These are phyloP conservation scores for Diadophis punctatus DNA, from an alignment of 2,113 vertebrate species.

Conservation along the genomic window DNA sequence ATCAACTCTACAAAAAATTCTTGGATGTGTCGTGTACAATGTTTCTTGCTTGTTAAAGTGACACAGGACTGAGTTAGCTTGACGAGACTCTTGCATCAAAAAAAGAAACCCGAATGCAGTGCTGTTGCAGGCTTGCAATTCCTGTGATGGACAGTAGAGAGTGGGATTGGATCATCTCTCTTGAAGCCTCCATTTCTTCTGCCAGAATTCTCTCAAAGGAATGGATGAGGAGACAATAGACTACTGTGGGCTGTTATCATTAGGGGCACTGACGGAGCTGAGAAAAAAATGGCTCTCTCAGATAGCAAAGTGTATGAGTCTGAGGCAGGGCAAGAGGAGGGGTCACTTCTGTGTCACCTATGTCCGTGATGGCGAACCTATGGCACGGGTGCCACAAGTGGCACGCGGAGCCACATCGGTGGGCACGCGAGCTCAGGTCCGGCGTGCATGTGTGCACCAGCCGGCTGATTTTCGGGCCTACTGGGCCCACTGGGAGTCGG, in stretches of 20 bases:
- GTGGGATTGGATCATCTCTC: background rate
- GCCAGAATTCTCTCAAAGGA: background rate
- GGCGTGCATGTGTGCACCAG: too few species aligned
- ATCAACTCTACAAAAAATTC: background rate
- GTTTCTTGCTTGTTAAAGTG: background rate
- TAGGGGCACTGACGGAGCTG: background rate
- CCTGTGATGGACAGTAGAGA: background rate
- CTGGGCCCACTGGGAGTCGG: too few species aligned
- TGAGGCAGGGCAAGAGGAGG: background rate
- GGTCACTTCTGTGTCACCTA: constrained; percentile 1
- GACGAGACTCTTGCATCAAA: background rate
- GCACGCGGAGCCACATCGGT: too few species aligned
- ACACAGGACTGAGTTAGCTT: background rate
- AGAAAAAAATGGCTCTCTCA: background rate
- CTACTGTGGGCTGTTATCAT: background rate
- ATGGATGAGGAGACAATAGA: background rate
- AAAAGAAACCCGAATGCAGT: background rate
- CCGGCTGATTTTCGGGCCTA: too few species aligned
- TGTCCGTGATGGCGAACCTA: too few species aligned
- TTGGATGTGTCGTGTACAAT: background rate
- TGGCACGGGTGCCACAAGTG: too few species aligned
- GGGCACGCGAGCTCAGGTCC: too few species aligned
- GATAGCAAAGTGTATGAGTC: background rate
- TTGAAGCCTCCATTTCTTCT: background rate
- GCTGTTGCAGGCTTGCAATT: background rate